A percentile compares a stretch with the other conserved stretches of the same genome.
These are phyloP conservation scores for Candoia aspera DNA, from an alignment of 2,113 vertebrate species.

Conservation along the genomic window DNA sequence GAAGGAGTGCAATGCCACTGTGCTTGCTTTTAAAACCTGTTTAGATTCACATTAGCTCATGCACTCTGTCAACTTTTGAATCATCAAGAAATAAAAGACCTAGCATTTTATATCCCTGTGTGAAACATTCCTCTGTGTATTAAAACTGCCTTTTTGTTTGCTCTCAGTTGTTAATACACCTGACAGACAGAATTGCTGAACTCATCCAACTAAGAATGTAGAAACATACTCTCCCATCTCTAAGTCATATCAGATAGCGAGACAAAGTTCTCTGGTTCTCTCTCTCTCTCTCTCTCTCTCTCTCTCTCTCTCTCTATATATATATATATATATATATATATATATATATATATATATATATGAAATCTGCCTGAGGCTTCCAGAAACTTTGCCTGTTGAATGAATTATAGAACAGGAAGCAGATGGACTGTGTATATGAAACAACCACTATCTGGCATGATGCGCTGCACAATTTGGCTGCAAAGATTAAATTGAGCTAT, in stretches of 20 bases:
- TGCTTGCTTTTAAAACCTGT: not conserved
- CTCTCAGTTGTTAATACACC: not conserved
- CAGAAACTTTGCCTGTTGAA: constrained; percentile 79
- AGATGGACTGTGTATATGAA: constrained; percentile 82
- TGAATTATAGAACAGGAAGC: constrained; percentile 85
- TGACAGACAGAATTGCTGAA: constrained; percentile 19
- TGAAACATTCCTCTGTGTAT: not conserved
- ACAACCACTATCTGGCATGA: constrained; percentile 82
- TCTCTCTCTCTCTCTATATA: not conserved
- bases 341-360: not conserved
- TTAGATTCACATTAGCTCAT: not conserved
- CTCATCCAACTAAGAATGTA: not conserved
- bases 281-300: too few species aligned
- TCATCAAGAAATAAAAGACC: not conserved
- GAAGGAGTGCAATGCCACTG: not conserved
- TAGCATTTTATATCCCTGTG: not conserved
- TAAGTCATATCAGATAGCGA: constrained; percentile 50
- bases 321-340: not conserved
- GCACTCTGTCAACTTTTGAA: not conserved
- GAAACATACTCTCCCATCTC: constrained; percentile 37
- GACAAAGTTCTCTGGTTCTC: not conserved
- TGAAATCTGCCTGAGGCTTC: constrained; percentile 68
- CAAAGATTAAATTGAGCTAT: constrained; percentile 85
- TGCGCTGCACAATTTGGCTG: constrained; percentile 80
- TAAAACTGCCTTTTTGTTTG: not conserved